Conservation (phyloP, 2,797 vertebrate genomes). For the Dendrocincla fuliginosa region DNA sequence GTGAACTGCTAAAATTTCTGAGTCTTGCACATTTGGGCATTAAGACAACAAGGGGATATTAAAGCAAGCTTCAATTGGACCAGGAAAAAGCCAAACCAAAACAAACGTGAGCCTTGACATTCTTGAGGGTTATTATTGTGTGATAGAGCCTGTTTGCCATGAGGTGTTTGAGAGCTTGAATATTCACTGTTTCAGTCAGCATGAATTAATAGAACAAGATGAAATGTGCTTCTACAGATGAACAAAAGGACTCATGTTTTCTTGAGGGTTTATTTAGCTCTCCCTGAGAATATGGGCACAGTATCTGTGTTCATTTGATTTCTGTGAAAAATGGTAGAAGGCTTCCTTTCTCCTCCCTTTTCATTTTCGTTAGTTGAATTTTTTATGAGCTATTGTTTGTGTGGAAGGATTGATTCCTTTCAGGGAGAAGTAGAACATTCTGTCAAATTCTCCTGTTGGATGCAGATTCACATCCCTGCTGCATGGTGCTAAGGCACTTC, state of each 20-base stretch:
- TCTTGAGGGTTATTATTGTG: constrained; percentile 35
- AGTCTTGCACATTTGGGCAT: neutral
- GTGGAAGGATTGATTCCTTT: neutral
- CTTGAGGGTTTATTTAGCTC: neutral
- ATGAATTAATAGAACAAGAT: neutral
- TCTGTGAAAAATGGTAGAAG: neutral
- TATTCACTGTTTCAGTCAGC: neutral
- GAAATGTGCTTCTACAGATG: neutral
- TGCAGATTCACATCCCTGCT: neutral
- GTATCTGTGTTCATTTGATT: neutral
- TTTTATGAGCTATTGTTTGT: constrained; percentile 1
- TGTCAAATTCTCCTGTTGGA: neutral
- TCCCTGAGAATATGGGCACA: neutral
- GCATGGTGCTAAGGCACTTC: neutral
- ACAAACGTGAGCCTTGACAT: neutral
- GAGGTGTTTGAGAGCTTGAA: constrained; percentile 2
- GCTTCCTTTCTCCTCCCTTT: neutral
- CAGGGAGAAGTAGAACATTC: neutral
- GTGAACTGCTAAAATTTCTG: neutral
- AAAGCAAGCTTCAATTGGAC: neutral
- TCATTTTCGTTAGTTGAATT: constrained; percentile 4
- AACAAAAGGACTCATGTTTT: neutral
- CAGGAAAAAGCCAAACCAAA: neutral
- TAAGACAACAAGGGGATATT: neutral
- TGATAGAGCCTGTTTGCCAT: neutral